Conservation (phyloP, 2,113 vertebrate genomes). For the Caloenas nicobarica region DNA sequence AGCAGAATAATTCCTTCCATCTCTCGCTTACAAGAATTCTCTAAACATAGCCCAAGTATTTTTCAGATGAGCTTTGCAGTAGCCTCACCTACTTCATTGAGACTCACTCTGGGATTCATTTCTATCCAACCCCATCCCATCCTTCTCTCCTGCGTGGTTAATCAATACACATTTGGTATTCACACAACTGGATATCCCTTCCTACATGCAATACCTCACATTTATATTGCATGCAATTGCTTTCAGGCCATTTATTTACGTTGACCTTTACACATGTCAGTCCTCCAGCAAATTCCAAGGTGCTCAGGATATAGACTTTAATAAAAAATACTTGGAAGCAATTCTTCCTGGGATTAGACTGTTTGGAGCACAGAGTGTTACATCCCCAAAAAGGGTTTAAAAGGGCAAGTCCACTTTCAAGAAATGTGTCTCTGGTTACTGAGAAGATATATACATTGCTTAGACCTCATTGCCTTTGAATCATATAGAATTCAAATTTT, state of each 20-base stretch:
- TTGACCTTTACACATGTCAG: neutral
- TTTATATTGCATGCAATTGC: neutral
- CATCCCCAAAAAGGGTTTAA: neutral
- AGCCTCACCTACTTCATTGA: neutral
- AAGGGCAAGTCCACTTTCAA: neutral
- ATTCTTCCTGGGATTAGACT: neutral
- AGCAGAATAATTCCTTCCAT: neutral
- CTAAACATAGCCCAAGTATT: neutral
- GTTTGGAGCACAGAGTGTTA: neutral
- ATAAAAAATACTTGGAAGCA: neutral
- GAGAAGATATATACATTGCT: neutral
- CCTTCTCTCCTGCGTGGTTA: neutral
- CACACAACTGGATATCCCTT: neutral
- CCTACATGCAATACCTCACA: neutral
- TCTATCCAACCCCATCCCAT: neutral
- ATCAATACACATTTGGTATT: neutral
- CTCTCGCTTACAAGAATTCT: neutral
- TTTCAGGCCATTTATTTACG: neutral
- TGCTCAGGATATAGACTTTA: neutral
- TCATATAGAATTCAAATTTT: neutral
- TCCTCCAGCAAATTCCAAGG: neutral
- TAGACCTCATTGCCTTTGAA: neutral
- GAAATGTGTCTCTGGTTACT: neutral
- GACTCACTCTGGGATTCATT: neutral
- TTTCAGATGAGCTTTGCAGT: neutral